phyloP scores from a whole-genome alignment of 2,797 vertebrate species.

The Mormyrops boulengeri region DNA sequence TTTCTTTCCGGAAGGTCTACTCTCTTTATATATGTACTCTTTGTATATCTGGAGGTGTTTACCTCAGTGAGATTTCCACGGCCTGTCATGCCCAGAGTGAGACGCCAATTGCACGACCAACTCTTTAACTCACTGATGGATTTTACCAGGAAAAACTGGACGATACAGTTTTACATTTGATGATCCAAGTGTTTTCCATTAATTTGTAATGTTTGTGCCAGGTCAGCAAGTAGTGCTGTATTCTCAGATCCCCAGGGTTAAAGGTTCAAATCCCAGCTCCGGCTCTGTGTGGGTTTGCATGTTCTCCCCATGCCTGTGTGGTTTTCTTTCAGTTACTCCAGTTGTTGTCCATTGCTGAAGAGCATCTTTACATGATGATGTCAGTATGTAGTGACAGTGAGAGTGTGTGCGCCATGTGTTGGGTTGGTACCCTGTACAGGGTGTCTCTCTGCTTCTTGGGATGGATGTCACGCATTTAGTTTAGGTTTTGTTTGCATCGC shows the following conservation, averaged over 20 bases:
- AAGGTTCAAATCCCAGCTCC: not conserved
- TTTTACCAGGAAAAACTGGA: not conserved
- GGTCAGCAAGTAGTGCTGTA: not conserved
- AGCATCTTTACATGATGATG: not conserved
- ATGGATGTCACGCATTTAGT: not conserved
- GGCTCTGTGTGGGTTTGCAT: not conserved
- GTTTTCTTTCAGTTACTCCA: not conserved
- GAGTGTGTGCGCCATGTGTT: not conserved
- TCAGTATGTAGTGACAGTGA: not conserved
- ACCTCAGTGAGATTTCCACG: slow-evolving; percentile 28
- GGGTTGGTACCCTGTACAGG: not conserved
- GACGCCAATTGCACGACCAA: slow-evolving; percentile 10
- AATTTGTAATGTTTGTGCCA: not conserved
- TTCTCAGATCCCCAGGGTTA: not conserved
- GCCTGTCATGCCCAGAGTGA: slow-evolving; percentile 31
- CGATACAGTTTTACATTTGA: not conserved
- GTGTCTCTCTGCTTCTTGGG: not conserved
- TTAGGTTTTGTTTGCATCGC: not conserved
- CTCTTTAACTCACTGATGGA: not conserved
- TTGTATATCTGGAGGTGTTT: slow-evolving; percentile 25
- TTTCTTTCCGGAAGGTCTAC: slow-evolving; percentile 27
- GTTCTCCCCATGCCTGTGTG: not conserved
- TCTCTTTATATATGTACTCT: not conserved
- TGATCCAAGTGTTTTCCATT: not conserved
- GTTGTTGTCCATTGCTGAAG: not conserved